Evolutionary conservation across 2,797 vertebrate species (phyloP), one percentile per base, ranked within the genome.

Genomic region (Cossypha caffra): DNA sequence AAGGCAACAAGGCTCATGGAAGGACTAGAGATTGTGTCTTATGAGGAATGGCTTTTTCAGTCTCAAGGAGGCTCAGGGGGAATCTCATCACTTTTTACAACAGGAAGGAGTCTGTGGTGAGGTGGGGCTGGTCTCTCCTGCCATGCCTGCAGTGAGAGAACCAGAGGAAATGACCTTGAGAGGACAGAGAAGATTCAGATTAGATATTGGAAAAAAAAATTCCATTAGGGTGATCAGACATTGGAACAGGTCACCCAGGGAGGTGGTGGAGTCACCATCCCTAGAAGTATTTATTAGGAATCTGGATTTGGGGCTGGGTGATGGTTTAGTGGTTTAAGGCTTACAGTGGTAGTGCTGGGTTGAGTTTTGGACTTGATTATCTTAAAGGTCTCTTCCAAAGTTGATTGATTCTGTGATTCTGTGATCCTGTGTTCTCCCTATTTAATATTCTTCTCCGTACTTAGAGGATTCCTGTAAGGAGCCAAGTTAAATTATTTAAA

Each of bases 1-100:
- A 23, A 29, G 10, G n/a, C 43, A 37, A 11, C 26, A 43, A 50
- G 23, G 11, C 28, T 43, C 0, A 0, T 43, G 66, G 43, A 63
- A 50, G 24, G 7, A 57, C 50, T 50, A 14, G 23, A 50, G 37
- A 43, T 16, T 10, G 28, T 24, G 2, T 63, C 23, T 20, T n/a
- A n/a, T 5, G 43, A 71, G 13, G 23, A 64, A 57, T 24, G 18
- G 31, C 21, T 26, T 52, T 76, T 71, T 58, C 12, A n/a, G 17
- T 24, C 21, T 31, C 2, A 1, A 26, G 29, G 21, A 28, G 9
- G 25, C 15, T 90, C 51, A 31, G 29, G 12, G 17, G 7, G 5
- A 15, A 24, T 38, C n/a, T 13, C 51, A 58, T 40, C 16, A 10
- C 8, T 35, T 43, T 58, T 29, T 31, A 52, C 14, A 45, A 10